Conservation (phyloP, 2,113 vertebrate species). For the Serinus canaria region DNA sequence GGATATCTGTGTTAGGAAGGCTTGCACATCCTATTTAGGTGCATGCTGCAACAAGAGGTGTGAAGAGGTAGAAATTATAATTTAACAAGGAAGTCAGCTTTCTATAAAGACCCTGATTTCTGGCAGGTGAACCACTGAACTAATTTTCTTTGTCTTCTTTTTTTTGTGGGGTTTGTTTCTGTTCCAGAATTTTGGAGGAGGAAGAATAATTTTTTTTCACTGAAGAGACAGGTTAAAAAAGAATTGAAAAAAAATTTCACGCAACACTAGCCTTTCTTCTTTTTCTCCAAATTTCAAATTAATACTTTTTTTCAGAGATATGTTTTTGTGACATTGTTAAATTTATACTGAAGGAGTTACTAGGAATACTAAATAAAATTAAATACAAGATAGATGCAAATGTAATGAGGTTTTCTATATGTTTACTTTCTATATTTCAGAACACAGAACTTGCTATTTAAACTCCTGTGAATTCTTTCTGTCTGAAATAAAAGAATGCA, state of each 20-base stretch:
- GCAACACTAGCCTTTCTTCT: neutral
- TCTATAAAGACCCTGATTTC: neutral
- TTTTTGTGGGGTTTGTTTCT: neutral
- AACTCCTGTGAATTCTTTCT: neutral
- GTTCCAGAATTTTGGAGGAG: neutral
- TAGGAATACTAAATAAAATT: neutral
- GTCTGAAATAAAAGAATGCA: neutral
- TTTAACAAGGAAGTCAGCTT: neutral
- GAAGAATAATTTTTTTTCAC: neutral
- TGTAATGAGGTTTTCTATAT: neutral
- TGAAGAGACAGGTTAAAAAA: neutral
- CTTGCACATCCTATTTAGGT: neutral
- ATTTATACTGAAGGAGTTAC: neutral
- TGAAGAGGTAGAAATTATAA: neutral
- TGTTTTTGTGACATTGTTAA: neutral
- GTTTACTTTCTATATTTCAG: neutral
- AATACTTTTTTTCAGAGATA: neutral
- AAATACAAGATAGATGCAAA: neutral
- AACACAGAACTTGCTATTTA: neutral
- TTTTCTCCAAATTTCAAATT: neutral
- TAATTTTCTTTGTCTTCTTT: neutral
- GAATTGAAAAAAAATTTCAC: fast-evolving
- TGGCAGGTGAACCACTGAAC: neutral
- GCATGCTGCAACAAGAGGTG: neutral
- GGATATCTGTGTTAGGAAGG: neutral